Evolutionary conservation across 2,888 invertebrate genomes (phyloP).

Genomic region (Odontothrips loti): DNA sequence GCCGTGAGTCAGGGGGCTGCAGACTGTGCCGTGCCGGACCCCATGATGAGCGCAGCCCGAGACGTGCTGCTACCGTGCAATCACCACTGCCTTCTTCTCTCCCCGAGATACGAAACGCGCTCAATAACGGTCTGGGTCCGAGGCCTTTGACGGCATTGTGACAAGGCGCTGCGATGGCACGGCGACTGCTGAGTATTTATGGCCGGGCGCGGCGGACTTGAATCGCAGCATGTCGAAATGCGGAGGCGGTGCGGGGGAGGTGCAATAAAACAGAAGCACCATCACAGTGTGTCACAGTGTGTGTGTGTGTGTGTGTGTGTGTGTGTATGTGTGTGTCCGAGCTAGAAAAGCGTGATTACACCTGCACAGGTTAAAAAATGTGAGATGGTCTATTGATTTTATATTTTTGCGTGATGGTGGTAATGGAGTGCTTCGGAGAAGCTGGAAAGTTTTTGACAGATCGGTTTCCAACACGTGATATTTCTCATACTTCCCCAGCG

Average conservation of each 20-base stretch:
- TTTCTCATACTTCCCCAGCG: no score
- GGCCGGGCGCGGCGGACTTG: background rate
- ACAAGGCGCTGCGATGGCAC: background rate
- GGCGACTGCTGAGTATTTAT: conserved; percentile 1
- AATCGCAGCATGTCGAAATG: background rate
- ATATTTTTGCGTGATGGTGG: no score
- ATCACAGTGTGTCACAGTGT: no score
- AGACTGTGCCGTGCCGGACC: background rate
- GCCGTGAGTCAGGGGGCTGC: background rate
- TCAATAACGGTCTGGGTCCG: background rate
- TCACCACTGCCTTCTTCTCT: background rate
- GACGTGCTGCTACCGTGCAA: conserved; percentile 23
- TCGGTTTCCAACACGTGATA: no score
- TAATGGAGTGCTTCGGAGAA: no score
- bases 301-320: no score
- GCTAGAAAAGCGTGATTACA: no score
- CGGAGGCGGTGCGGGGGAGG: background rate
- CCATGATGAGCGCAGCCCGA: background rate
- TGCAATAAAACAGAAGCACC: background rate
- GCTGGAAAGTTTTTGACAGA: no score
- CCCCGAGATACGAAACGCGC: background rate
- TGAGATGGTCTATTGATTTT: no score
- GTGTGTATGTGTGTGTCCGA: no score
- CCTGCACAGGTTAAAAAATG: no score
- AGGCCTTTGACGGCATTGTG: conserved; percentile 8